Base-by-base conservation (phyloP, 2,797 vertebrate genomes). In the Avahi laniger region DNA sequence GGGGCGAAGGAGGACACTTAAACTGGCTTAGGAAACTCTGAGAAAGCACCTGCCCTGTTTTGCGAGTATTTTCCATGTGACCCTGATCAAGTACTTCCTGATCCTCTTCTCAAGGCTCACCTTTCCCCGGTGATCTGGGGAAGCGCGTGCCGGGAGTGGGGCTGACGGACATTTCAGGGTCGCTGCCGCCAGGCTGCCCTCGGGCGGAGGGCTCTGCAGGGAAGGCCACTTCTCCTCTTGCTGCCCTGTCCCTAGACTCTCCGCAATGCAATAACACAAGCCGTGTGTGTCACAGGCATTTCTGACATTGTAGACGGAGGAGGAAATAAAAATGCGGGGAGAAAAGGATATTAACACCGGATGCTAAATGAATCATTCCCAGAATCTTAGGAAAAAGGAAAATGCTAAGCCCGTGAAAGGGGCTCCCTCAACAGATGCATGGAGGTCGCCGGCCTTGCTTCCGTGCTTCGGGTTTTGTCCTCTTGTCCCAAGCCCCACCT, bases 1-100 rank as follows among this genome's bases (percentile, higher is more conserved):
- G 13, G 11, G 0, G 33, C 1, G 50, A 57, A 4, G 18, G 13
- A 9, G 50, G 59, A n/a, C 2, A 0, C 2, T n/a, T 54, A 11
- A 46, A 28, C 18, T 61, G 61, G 69, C 9, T 1, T 15, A 81
- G 57, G 67, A 50, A 79, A n/a, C 18, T 17, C 75, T 65, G 10
- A 67, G 35, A 76, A 26, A 13, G 10, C 4, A 18, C 63, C 73
- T 38, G 38, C 22, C n/a, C 10, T 38, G 7, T 75, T 48, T 14
- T 48, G 4, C 83, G 91, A 88, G 1, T 43, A 54, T 46, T 38
- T 79, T 48, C 43, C 43, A 72, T 63, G 63, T 59, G 80, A 57
- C 50, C 18, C n/a, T n/a, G n/a, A n/a, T n/a, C 38, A 50, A 52
- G 30, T 48, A 4, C 50, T 91, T 87, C 59, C 15, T 28, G 38